Conservation (phyloP, 2,797 vertebrate genomes). For the Microhierax caerulescens region DNA sequence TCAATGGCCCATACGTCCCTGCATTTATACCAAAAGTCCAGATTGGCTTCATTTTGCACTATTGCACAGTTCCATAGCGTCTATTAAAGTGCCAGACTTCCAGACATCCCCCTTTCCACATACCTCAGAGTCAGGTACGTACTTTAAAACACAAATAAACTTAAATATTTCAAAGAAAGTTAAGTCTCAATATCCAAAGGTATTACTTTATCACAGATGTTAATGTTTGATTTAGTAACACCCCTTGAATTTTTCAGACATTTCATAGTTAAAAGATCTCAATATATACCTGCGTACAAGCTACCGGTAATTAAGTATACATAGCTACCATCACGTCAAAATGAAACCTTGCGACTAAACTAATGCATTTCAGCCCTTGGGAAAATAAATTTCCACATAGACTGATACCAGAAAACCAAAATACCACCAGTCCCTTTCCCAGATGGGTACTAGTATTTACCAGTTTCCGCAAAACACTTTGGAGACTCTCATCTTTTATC, state of each 20-base stretch:
- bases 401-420: neutral
- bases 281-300: neutral
- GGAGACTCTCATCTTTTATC: neutral
- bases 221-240: neutral
- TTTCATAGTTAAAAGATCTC: neutral
- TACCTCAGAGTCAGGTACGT: fast-evolving
- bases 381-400: neutral
- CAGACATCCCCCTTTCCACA: neutral
- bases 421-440: neutral
- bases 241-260: neutral
- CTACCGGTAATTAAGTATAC: neutral
- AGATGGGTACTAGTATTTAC: neutral
- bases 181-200: neutral
- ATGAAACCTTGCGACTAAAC: neutral
- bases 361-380: neutral
- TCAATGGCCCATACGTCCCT: neutral
- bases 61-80: neutral
- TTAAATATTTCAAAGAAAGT: neutral
- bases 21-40: neutral
- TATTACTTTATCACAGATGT: neutral
- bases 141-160: neutral
- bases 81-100: neutral
- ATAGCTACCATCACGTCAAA: neutral
- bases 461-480: neutral
- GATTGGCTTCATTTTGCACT: neutral